Conservation (phyloP, 2,888 invertebrate genomes). For the Blomia tropicalis region DNA sequence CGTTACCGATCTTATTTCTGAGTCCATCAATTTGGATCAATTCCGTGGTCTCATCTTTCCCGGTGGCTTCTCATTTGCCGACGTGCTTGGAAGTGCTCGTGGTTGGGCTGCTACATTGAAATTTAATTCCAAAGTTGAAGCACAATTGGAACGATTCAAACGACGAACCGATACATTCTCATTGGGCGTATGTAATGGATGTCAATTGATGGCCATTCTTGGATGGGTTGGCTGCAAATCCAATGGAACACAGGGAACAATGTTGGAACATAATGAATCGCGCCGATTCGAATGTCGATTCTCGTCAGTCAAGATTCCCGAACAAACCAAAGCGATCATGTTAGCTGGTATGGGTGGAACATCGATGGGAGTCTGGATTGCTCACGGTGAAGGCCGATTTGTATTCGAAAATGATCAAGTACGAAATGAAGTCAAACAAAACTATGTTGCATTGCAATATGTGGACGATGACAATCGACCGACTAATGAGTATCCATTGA, state of each 20-base stretch:
- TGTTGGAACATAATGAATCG: conserved; percentile 67
- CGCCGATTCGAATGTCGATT: conserved; percentile 73
- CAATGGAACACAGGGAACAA: conserved; percentile 38
- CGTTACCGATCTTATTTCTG: conserved; percentile 59
- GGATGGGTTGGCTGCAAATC: conserved; percentile 55
- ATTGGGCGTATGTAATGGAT: conserved; percentile 94
- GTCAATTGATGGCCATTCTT: conserved; percentile 81
- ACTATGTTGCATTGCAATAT: conserved; percentile 61
- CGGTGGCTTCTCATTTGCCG: conserved; percentile 97
- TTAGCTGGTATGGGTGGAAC: conserved; percentile 68
- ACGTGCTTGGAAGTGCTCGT: conserved; percentile 79
- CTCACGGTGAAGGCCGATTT: conserved; percentile 77
- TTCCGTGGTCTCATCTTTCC: conserved; percentile 86
- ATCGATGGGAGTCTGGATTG: conserved; percentile 86
- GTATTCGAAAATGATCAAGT: conserved; percentile 38
- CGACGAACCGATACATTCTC: conserved; percentile 63
- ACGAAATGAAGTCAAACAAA: conserved; percentile 36
- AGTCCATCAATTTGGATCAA: conserved; percentile 43
- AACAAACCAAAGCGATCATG: conserved; percentile 58
- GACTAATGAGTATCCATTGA: conserved; percentile 60
- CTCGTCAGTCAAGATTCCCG: conserved; percentile 55
- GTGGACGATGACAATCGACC: conserved; percentile 59
- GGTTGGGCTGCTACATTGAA: conserved; percentile 89
- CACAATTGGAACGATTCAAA: conserved; percentile 61
- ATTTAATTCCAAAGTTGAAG: conserved; percentile 55